Evolutionary conservation across 2,888 invertebrate species (phyloP), one percentile per base, ranked within the genome.

Genomic region (Eupithecia centaureata): DNA sequence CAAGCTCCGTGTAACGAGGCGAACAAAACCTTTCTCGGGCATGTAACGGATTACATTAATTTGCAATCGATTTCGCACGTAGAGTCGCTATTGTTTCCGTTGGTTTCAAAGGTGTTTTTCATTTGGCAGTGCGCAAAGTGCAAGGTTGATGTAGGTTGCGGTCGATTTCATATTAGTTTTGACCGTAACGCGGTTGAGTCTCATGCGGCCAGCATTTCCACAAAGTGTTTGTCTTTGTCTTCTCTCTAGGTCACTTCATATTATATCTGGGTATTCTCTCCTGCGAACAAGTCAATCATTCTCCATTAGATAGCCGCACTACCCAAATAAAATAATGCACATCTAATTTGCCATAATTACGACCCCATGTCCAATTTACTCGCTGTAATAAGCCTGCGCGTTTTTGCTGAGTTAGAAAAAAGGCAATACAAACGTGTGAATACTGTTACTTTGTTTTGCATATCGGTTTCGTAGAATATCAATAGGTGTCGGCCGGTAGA

Each of bases 391-490:
- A 85, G 86, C 86, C 86, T 80, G 82, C 82, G 82, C 78, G 81
- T 90, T 90, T 90, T 90, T 87, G 84, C 77, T 72, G 76, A 70
- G 8, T 58, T 61, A 72, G 77, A 86, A 88, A 91, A 90, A 88
- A 87, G 84, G 75, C 76, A 83, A 85, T 82, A 87, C 80, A 81
- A 82, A 82, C 81, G 86, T 86, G 87, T 87, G 84, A 88, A 90
- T 90, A 91, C 90, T 86, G 89, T 91, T 92, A 90, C 82, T 87
- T 87, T 84, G 84, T 90, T 90, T 88, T 88, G 85, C 83, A 84
- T 90, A 90, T 91, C 87, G 82, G 84, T 88, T 87, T 88, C 87
- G 83, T 79, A 79, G 79, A 76, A 81, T 81, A 85, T 86, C 84
- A 86, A 86, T 86, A 86, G 86, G 79, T 81, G 84, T 82, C 81